Evolutionary conservation across 1,140 invertebrate genomes (phyloP), one percentile per base, ranked within the genome.

Genomic region (Antheraea mylitta): DNA sequence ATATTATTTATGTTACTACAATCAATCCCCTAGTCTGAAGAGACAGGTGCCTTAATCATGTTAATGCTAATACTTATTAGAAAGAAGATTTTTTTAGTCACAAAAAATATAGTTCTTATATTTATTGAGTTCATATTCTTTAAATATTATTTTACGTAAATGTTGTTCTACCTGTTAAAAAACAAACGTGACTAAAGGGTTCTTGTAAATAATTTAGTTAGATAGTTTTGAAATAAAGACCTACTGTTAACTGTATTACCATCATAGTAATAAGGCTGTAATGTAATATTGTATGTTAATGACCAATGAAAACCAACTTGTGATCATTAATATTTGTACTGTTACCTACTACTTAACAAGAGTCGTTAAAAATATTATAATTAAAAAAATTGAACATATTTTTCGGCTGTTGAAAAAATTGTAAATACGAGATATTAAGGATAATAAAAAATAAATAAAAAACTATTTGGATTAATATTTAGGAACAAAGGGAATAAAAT

Each of bases 251-350:
- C 64, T 87, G 87, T 86, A 89, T 86, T 79, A 78, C 80, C 79
- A 78, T 53, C 45, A 81, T 91, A 91, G 87, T 81, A 70, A 73
- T 90, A 89, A 90, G 87, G 81, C 74, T 86, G 83, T 92, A 92
- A 86, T 89, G 69, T 74, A 74, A 74, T 91, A 93, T 92, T 79
- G 86, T 92, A 92, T 90, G 90, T 92, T 93, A 93, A 92, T 93
- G 92, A 93, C 92, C 92, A 93, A 93, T 93, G 92, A 93, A 93
- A 92, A 93, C 91, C 90, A 91, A 92, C 91, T 93, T 93, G 92
- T 93, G 92, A 93, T 93, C 91, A 92, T 89, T 92, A 92, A 90
- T 90, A 92, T 90, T 92, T 90, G 89, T 91, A 91, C 89, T 91
- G 89, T 91, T 91, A 90, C 89, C 88, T 92, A 92, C 86, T 92